phyloP scores from a whole-genome alignment of 2,113 vertebrate species.

The Saccopteryx leptura region DNA sequence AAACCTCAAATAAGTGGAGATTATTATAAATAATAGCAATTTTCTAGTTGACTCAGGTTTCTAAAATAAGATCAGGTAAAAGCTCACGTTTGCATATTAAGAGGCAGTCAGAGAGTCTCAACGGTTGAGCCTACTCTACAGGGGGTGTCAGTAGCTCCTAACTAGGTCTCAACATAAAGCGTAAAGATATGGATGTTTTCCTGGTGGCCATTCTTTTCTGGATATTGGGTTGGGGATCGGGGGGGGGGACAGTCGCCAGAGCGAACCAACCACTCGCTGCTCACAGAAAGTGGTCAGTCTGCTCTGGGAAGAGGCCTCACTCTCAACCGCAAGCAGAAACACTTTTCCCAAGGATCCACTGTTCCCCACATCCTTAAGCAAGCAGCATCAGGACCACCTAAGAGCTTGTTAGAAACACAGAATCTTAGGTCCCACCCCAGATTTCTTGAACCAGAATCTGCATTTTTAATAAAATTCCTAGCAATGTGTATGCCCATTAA shows the following conservation, averaged over 20 bases:
- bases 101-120: neutral
- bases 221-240: neutral
- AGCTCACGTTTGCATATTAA: neutral
- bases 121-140: neutral
- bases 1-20: neutral
- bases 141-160: neutral
- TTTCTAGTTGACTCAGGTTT: neutral
- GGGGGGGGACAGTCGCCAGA: neutral
- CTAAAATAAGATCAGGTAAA: neutral
- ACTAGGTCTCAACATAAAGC: neutral
- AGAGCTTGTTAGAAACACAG: neutral
- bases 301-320: neutral
- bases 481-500: neutral
- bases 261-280: neutral
- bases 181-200: neutral
- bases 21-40: neutral
- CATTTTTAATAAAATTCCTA: neutral
- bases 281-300: neutral
- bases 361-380: neutral
- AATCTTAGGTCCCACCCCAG: neutral
- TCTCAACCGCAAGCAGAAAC: neutral
- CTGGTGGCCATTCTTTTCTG: neutral
- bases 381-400: neutral
- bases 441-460: neutral
- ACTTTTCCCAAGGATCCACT: neutral